These are phyloP conservation scores for Delphinapterus leucas DNA, from an alignment of 2,113 vertebrate species.

Conservation along the genomic window DNA sequence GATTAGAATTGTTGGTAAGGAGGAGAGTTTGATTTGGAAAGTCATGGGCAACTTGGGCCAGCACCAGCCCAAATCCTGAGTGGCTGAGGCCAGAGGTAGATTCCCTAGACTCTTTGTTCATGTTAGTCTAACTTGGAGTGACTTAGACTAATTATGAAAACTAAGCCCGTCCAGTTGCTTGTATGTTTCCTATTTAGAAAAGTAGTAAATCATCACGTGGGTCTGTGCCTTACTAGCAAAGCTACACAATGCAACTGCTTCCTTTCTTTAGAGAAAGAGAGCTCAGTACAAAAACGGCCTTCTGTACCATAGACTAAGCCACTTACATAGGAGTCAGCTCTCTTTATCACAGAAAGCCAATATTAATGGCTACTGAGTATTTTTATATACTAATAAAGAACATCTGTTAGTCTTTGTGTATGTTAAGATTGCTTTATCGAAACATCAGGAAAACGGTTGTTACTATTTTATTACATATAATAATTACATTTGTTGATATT, in stretches of 20 bases:
- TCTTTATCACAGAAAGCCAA: neutral
- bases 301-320: neutral
- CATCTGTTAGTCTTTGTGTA: neutral
- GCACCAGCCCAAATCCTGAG: neutral
- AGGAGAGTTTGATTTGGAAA: neutral
- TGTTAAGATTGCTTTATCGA: neutral
- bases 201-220: neutral
- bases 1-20: neutral
- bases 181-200: constrained; percentile 21
- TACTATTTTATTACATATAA: neutral
- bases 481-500: neutral
- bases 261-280: neutral
- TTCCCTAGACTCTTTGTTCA: neutral
- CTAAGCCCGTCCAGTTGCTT: neutral
- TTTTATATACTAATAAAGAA: neutral
- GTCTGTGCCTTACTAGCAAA: neutral
- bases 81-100: neutral
- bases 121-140: neutral
- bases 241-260: constrained; percentile 21
- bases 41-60: neutral
- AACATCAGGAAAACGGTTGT: neutral
- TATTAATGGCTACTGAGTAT: neutral
- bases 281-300: neutral
- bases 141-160: neutral
- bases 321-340: neutral